Evolutionary conservation across 2,113 vertebrate species (phyloP).

Genomic region (Paratilapia polleni): DNA sequence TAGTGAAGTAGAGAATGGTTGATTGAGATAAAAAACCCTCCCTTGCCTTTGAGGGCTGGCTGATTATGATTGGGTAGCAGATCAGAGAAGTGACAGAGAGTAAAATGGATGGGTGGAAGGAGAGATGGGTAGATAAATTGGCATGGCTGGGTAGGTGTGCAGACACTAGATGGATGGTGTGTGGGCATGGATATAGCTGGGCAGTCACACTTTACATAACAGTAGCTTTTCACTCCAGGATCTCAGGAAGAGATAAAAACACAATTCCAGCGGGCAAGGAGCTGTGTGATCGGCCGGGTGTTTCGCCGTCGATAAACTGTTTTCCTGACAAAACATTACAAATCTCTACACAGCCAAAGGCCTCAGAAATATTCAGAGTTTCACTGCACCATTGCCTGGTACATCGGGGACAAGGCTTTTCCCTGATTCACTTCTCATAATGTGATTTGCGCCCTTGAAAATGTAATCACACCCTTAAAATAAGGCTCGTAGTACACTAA

Average conservation of each 20-base stretch:
- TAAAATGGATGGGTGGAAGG: conserved; percentile 38
- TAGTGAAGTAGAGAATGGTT: conserved; percentile 25
- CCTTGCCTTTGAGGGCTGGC: conserved; percentile 37
- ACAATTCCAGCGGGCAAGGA: conserved; percentile 30
- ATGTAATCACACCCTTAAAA: conserved; percentile 65
- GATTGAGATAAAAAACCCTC: conserved; percentile 67
- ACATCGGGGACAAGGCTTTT: conserved; percentile 43
- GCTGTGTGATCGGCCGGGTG: conserved; percentile 25
- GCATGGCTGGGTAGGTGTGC: conserved; percentile 9
- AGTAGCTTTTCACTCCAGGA: conserved; percentile 30
- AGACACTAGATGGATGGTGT: conserved; percentile 45
- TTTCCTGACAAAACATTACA: conserved; percentile 57
- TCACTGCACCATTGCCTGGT: neutral
- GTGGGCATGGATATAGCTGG: conserved; percentile 7
- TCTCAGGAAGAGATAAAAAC: conserved; percentile 47
- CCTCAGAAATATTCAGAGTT: conserved; percentile 20
- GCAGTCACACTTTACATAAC: conserved; percentile 51
- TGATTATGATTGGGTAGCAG: conserved; percentile 52
- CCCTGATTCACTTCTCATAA: conserved; percentile 53
- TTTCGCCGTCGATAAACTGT: conserved; percentile 36
- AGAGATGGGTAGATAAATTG: conserved; percentile 41
- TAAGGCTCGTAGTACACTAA: conserved; percentile 47
- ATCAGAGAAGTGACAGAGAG: conserved; percentile 49
- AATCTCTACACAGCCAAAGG: conserved; percentile 29
- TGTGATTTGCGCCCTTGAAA: conserved; percentile 69